Evolutionary conservation across 2,888 invertebrate species (phyloP).

Genomic region (Microctonus aethiopoides): DNA sequence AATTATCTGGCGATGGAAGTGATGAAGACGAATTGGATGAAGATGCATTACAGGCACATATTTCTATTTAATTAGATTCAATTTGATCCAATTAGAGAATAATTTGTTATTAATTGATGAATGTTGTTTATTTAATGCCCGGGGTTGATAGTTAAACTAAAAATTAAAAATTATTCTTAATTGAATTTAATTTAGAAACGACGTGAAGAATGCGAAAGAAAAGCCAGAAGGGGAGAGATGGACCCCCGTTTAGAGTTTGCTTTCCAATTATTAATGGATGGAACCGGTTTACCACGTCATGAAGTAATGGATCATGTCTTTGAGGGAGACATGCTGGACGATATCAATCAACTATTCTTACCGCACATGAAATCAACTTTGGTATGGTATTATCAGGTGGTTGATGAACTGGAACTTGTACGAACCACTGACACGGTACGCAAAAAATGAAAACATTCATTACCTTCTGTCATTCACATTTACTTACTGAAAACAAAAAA

Average conservation of each 20-base stretch:
- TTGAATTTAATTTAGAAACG: conserved; percentile 70
- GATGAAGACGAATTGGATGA: conserved; percentile 58
- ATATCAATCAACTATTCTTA: conserved; percentile 86
- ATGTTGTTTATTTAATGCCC: too few relatives aligned
- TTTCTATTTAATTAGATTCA: neutral
- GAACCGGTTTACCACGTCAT: conserved; percentile 82
- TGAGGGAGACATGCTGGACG: conserved; percentile 90
- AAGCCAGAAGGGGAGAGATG: conserved; percentile 91
- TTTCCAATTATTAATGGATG: conserved; percentile 88
- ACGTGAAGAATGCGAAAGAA: conserved; percentile 92
- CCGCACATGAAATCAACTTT: conserved; percentile 87
- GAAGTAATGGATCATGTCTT: conserved; percentile 92
- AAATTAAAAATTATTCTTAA: neutral
- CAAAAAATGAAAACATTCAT: neutral
- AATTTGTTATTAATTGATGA: neutral
- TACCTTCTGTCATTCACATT: neutral
- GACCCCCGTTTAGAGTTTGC: conserved; percentile 91
- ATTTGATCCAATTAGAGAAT: neutral
- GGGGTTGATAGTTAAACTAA: too few relatives aligned
- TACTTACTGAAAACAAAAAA: neutral
- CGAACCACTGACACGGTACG: conserved; percentile 62
- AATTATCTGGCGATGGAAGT: conserved; percentile 56
- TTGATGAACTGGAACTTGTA: conserved; percentile 75
- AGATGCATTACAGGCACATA: conserved; percentile 59
- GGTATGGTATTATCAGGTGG: conserved; percentile 90